Base-by-base conservation (phyloP, 1,140 invertebrate species). In the Euschistus heros region DNA sequence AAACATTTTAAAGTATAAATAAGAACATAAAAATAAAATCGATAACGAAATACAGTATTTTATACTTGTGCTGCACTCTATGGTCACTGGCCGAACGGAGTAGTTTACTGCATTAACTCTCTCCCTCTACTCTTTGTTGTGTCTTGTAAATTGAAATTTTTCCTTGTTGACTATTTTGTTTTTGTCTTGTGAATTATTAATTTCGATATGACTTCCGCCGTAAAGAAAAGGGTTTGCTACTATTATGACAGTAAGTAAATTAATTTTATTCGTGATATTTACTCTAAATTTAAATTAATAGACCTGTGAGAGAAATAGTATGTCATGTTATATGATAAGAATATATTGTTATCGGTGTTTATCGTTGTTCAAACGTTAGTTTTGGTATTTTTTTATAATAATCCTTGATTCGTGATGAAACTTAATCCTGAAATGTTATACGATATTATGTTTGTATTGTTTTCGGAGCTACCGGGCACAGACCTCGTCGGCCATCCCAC, bases 231-330 rank as follows among this genome's bases (percentile, higher is more conserved):
- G 75, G 93, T 98, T 65, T 97, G 94, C 77, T 98, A 98, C 79
- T 98, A 98, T 78, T 98, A 98, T 74, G 95, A 98, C 76, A 96
- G 94, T 97, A 83, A 93, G 92, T 92, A 62, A 67, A 69, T 66
- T 37, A 46, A 67, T 24, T 8, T 67, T 44, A 10, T 4, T 1
- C 1, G 8, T 10, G 7, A 37, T 37, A 37, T 37, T 37, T 37
- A 37, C 33, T 37, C 13, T 37, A 37, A 37, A 37, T 37, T 37
- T 37, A 37, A 37, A 37, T 37, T 10, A 37, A 4, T 6, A 10
- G 10, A 37, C 13, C 33, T 13, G 13, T 37, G 33, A 37, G 33
- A 6, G 33, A 37, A 37, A 37, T 37, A 37, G 33, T 37, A 37
- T 37, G 33, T 37, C 33, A 37, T 37, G 33, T 37, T 6, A 37